These are phyloP conservation scores for Gobiocypris rarus DNA, from an alignment of 2,113 vertebrate species.

Conservation along the genomic window DNA sequence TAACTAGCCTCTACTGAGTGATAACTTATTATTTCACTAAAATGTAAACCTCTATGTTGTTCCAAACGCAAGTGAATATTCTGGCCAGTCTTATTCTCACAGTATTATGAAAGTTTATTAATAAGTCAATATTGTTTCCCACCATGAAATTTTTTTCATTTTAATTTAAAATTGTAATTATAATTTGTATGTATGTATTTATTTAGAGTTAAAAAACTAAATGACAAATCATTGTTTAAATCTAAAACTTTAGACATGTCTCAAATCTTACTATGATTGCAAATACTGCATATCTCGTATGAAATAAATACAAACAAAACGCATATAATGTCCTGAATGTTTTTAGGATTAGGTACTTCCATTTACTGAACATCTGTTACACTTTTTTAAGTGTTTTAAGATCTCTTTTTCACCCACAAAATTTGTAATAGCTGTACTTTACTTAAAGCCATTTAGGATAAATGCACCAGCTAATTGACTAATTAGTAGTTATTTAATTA, in stretches of 20 bases:
- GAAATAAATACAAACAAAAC: too few species aligned
- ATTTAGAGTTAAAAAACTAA: too few species aligned
- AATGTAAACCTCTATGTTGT: neutral
- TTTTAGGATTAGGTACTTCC: neutral
- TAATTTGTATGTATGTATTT: neutral
- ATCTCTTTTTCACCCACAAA: neutral
- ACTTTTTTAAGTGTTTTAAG: neutral
- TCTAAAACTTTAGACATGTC: neutral
- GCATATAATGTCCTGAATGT: too few species aligned
- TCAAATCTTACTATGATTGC: neutral
- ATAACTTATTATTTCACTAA: too few species aligned
- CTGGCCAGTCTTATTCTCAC: neutral
- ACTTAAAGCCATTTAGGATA: neutral
- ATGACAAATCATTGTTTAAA: neutral
- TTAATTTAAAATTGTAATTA: too few species aligned
- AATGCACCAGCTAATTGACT: neutral
- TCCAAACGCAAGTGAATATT: neutral
- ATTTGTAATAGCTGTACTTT: neutral
- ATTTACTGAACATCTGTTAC: neutral
- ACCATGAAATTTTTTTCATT: neutral
- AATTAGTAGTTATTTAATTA: neutral
- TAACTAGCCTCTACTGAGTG: too few species aligned
- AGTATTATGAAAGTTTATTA: neutral
- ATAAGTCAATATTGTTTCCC: neutral
- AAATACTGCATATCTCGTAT: neutral